Percentiles rank a stretch among this genome's conserved stretches.
Conservation (phyloP, 2,113 vertebrate species). For the Phalacrocorax brasilianus region DNA sequence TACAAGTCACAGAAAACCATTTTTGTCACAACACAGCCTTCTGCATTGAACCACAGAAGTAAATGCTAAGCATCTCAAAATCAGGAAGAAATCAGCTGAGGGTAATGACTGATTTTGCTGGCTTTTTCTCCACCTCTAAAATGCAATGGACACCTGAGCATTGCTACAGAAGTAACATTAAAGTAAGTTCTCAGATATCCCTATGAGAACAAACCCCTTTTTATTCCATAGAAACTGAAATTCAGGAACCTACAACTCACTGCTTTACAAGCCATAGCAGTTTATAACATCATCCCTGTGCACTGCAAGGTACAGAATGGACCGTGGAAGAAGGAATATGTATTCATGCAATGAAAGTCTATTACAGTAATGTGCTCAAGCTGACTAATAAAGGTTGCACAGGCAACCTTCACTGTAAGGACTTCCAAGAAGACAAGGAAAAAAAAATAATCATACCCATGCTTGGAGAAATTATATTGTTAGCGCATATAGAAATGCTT, state of each 20-base stretch:
- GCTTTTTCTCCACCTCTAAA: neutral
- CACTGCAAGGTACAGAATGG: neutral
- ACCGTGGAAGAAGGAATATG: neutral
- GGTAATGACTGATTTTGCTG: neutral
- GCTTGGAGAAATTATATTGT: neutral
- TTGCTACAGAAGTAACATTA: neutral
- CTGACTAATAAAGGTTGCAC: neutral
- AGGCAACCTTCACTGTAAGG: neutral
- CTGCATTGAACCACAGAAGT: neutral
- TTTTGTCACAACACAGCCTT: neutral
- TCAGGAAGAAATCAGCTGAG: neutral
- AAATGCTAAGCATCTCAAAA: neutral
- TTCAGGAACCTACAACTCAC: neutral
- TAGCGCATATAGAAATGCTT: neutral
- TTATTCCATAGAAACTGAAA: neutral
- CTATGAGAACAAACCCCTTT: neutral
- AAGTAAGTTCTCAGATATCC: neutral
- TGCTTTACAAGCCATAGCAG: neutral
- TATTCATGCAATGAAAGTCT: neutral
- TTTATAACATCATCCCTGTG: neutral
- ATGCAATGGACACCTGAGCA: neutral
- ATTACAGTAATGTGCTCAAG: neutral
- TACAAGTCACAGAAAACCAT: neutral
- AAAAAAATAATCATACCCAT: neutral
- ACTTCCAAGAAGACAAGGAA: neutral